These are phyloP conservation scores for Bradypodion pumilum DNA, from an alignment of 2,797 vertebrate genomes.

Conservation along the genomic window DNA sequence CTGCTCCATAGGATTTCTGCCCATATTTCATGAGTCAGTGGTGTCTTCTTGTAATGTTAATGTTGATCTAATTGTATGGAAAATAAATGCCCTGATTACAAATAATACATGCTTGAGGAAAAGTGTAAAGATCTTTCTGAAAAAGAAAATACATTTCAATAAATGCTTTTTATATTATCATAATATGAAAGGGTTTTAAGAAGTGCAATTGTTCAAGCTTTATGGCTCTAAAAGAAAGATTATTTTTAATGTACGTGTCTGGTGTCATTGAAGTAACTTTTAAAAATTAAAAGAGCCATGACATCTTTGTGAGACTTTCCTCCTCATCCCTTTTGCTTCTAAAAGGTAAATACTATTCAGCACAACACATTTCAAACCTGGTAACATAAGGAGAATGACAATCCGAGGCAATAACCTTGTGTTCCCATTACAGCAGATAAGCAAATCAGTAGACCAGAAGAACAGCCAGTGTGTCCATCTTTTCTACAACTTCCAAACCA, in stretches of 20 bases:
- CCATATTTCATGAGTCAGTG: neutral
- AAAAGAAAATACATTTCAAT: neutral
- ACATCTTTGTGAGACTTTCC: slow-evolving; percentile 13
- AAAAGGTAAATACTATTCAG: slow-evolving; percentile 59
- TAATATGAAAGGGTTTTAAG: slow-evolving; percentile 42
- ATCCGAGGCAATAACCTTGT: slow-evolving; percentile 52
- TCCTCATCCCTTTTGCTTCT: slow-evolving; percentile 28
- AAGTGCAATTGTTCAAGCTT: slow-evolving; percentile 39
- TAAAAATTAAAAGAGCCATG: slow-evolving; percentile 36
- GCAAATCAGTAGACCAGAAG: slow-evolving; percentile 38
- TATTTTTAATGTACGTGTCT: slow-evolving; percentile 55
- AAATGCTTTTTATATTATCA: neutral
- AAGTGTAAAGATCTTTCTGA: slow-evolving; percentile 15
- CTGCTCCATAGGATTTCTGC: too few species aligned
- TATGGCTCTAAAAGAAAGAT: slow-evolving; percentile 60
- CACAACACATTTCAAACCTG: slow-evolving; percentile 50
- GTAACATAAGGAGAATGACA: slow-evolving; percentile 59
- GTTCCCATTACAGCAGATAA: slow-evolving; percentile 60
- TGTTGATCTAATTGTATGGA: slow-evolving; percentile 26
- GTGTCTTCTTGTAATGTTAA: slow-evolving; percentile 29
- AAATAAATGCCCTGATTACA: slow-evolving; percentile 45
- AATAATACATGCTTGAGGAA: slow-evolving; percentile 1
- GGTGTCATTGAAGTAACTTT: slow-evolving; percentile 51
- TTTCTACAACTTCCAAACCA: slow-evolving; percentile 23
- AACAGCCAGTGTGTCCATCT: slow-evolving; percentile 31